A percentile compares a stretch with the other conserved stretches of the same genome.
Conservation (phyloP, 1,140 invertebrate species). For the Camponotus pennsylvanicus region DNA sequence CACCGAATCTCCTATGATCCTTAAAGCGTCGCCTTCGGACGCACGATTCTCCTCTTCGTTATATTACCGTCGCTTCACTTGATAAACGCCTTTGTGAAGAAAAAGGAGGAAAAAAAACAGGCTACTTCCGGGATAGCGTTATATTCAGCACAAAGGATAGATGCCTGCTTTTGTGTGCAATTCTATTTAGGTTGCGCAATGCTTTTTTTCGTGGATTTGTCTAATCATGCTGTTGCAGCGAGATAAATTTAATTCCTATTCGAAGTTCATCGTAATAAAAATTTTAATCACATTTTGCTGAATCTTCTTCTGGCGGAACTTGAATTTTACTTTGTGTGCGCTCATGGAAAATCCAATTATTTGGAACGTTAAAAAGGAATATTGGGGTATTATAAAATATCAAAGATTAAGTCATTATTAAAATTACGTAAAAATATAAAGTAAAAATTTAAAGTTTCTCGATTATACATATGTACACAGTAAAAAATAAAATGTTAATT, state of each 20-base stretch:
- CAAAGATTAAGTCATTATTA: background rate
- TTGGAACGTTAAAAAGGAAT: background rate
- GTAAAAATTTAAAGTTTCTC: background rate
- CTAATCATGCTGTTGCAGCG: slow-evolving; percentile 7
- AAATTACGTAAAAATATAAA: background rate
- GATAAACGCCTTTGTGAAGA: slow-evolving; percentile 43
- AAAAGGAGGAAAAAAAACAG: background rate
- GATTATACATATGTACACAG: background rate
- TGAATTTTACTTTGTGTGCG: background rate
- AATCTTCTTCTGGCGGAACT: background rate
- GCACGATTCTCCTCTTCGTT: slow-evolving; percentile 52
- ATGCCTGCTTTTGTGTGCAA: slow-evolving; percentile 37
- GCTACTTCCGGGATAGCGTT: slow-evolving; percentile 4
- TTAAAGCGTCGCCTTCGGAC: slow-evolving; percentile 57
- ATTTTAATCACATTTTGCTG: background rate
- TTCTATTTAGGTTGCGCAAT: slow-evolving; percentile 1
- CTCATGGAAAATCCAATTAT: background rate
- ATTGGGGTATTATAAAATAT: background rate
- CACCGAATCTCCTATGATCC: slow-evolving; percentile 46
- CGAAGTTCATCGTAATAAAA: slow-evolving; percentile 7
- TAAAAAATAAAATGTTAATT: too few relatives aligned
- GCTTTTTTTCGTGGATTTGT: slow-evolving; percentile 18
- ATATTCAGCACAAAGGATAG: slow-evolving; percentile 27
- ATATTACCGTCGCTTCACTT: slow-evolving; percentile 56
- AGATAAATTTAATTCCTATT: slow-evolving; percentile 22